Conservation (phyloP, 2,888 invertebrate genomes). For the Apamea sordens region DNA sequence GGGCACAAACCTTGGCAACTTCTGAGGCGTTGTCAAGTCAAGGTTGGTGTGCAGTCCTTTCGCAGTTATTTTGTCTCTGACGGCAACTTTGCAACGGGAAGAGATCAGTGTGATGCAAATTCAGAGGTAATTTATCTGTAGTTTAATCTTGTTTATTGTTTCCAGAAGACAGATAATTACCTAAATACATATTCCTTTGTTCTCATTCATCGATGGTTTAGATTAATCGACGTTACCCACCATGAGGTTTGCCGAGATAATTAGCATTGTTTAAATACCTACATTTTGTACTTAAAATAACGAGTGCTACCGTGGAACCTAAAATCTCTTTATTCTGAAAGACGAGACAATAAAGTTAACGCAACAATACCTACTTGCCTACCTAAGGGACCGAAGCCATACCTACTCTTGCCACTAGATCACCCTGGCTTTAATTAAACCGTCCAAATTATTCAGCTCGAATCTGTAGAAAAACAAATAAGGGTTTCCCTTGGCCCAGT, state of each 20-base stretch:
- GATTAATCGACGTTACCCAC: not conserved
- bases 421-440: constrained; percentile 32
- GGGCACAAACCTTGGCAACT: not conserved
- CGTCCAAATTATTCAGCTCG: constrained; percentile 39
- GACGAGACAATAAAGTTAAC: not conserved
- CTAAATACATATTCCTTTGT: not conserved
- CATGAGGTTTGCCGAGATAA: not conserved
- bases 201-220: not conserved
- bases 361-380: not conserved
- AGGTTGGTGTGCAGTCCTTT: constrained; percentile 8
- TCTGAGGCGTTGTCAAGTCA: not conserved
- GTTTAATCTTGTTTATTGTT: not conserved
- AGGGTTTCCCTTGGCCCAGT: constrained; percentile 37
- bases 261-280: not conserved
- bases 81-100: not conserved
- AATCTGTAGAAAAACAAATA: constrained; percentile 42
- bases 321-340: not conserved
- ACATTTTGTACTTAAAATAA: not conserved
- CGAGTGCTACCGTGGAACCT: not conserved
- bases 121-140: not conserved
- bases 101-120: not conserved
- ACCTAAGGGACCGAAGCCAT: not conserved
- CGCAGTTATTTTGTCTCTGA: no score
- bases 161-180: not conserved
- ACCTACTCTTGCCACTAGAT: not conserved